A percentile compares a stretch with the other conserved stretches of the same genome.
These are phyloP conservation scores for Petrocephalus sullivani DNA, from an alignment of 2,797 vertebrate species.

Conservation along the genomic window DNA sequence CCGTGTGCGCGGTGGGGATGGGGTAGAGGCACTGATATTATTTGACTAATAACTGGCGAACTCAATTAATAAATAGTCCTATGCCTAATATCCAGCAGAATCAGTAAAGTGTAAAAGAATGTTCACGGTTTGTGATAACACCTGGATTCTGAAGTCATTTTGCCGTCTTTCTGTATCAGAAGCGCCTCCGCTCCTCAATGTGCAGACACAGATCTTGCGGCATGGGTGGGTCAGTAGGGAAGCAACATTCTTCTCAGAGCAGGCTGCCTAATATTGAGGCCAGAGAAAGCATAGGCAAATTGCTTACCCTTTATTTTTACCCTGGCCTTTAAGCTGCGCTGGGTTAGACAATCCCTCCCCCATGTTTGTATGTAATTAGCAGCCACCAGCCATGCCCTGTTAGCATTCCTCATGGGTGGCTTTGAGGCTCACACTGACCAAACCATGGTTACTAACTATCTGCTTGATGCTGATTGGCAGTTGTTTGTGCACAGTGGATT, in stretches of 20 bases:
- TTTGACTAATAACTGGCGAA: background rate
- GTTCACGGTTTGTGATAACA: background rate
- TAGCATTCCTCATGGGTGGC: background rate
- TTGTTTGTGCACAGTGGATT: background rate
- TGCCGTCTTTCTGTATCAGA: background rate
- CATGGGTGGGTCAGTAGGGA: background rate
- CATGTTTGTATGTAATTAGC: background rate
- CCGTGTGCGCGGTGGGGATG: background rate
- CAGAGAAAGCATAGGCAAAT: background rate
- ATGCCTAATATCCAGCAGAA: background rate
- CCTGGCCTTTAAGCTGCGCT: background rate
- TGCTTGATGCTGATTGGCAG: conserved; percentile 1
- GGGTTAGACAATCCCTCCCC: background rate
- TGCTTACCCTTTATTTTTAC: background rate
- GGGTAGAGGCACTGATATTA: background rate
- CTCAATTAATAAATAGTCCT: background rate
- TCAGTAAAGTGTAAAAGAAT: background rate
- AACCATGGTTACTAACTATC: conserved; percentile 1
- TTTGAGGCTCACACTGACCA: background rate
- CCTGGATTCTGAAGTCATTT: background rate
- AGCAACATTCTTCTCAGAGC: background rate
- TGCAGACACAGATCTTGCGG: background rate
- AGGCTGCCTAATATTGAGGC: background rate
- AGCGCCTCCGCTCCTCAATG: background rate
- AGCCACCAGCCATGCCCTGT: conserved; percentile 4